Evolutionary conservation across 1,140 invertebrate species (phyloP), one percentile per base, ranked within the genome.

Genomic region (Procambarus virginalis): DNA sequence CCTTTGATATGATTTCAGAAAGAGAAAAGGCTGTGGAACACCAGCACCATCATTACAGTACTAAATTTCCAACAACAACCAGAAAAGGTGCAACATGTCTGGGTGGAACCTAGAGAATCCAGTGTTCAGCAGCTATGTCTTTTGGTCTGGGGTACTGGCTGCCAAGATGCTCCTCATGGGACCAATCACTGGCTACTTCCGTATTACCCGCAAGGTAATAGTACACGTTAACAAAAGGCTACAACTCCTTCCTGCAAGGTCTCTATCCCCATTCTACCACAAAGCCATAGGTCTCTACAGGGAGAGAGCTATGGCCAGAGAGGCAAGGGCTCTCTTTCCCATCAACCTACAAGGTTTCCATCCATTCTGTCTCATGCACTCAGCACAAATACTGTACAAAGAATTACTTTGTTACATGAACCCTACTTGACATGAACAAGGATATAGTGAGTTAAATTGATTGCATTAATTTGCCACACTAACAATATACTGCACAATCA

Each of bases 31-130:
- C 5, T 55, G 51, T 55, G 10, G 51, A 12, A 55, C 8, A 55
- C 8, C 51, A 55, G 51, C 8, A 55, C 8, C 8, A 1, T 55
- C 8, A 55, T 34, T 34, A 34, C 51, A 55, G 1, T 12, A 55
- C 51, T 55, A 55, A 55, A 12, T 9, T 2, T 34, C n/a, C 22
- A 73, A 22, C 22, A 73, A 68, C 64, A 68, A 3, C 60, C 3
- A 14, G 10, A 68, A 20, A 10, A 34, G 10, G 14, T 20, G n/a
- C 68, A 73, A 73, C 5, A 73, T 73, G 68, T 22, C 68, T 8
- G n/a, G 2, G n/a, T 76, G 64, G 75, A 76, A n/a, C 10, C n/a
- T 89, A 14, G 87, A 89, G 22, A 89, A 89, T 51, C 87, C 87
- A 2, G 87, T 83, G 17, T 89, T 89, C 55, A 22, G 17, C n/a